These are phyloP conservation scores for Coenonympha arcania DNA, from an alignment of 2,888 invertebrate genomes.

Conservation along the genomic window DNA sequence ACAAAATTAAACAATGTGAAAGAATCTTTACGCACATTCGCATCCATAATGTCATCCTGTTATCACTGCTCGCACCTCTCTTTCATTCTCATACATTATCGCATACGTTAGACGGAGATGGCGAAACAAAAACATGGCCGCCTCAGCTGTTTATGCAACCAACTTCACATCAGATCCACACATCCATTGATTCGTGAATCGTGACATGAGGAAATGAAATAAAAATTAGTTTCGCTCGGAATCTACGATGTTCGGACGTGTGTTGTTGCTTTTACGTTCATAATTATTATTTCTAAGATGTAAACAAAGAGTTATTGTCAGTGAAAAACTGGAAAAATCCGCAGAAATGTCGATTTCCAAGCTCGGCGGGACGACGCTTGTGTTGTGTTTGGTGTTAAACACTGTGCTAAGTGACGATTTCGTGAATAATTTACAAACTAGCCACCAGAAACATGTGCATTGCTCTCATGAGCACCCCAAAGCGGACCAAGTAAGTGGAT, in stretches of 20 bases:
- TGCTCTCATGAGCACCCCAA: slow-evolving; percentile 80
- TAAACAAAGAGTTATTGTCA: slow-evolving; percentile 50
- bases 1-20: neutral
- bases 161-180: slow-evolving; percentile 14
- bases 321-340: slow-evolving; percentile 25
- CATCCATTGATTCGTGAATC: slow-evolving; percentile 13
- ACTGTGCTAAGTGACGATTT: slow-evolving; percentile 35
- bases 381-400: slow-evolving; percentile 33
- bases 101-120: neutral
- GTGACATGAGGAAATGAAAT: too few relatives aligned
- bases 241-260: slow-evolving; percentile 9
- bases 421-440: slow-evolving; percentile 36
- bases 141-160: slow-evolving; percentile 16
- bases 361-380: slow-evolving; percentile 30
- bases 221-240: slow-evolving; percentile 8
- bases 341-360: slow-evolving; percentile 38
- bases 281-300: slow-evolving; percentile 41
- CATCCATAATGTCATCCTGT: slow-evolving; percentile 12
- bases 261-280: neutral
- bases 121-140: slow-evolving; percentile 10
- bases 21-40: neutral
- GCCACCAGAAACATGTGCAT: slow-evolving; percentile 55
- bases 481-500: slow-evolving; percentile 76
- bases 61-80: slow-evolving; percentile 8
- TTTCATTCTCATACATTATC: neutral